These are phyloP conservation scores for Andricus grossulariae DNA, from an alignment of 1,140 invertebrate species.

Conservation along the genomic window DNA sequence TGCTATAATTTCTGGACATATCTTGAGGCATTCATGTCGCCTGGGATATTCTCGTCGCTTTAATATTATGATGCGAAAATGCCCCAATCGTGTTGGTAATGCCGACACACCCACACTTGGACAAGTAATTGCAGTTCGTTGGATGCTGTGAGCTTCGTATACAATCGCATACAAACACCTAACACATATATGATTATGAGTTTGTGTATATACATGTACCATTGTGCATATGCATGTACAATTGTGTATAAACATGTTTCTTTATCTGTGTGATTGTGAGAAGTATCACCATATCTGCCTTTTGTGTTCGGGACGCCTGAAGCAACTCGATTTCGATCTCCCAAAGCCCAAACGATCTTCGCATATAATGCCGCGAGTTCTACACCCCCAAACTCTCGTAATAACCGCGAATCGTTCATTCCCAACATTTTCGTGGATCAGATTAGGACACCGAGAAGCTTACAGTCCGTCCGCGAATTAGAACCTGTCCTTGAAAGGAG, in stretches of 20 bases:
- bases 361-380: conserved; percentile 20
- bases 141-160: not conserved
- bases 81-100: conserved; percentile 5
- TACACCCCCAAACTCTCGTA: not conserved
- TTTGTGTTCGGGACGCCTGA: conserved; percentile 4
- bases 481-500: conserved; percentile 9
- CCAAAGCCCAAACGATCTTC: not conserved
- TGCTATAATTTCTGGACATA: not conserved
- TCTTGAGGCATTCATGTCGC: not conserved
- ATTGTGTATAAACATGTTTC: not conserved
- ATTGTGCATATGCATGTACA: not conserved
- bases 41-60: not conserved
- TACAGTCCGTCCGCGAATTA: conserved; percentile 7
- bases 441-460: conserved; percentile 15
- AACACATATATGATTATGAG: no score
- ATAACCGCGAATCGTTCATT: conserved; percentile 21
- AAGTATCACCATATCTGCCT: conserved; percentile 3
- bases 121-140: not conserved
- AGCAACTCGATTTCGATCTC: conserved; percentile 22
- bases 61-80: conserved; percentile 22
- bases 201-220: no score
- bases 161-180: not conserved
- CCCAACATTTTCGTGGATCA: conserved; percentile 19
- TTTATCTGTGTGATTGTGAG: not conserved
- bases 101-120: conserved; percentile 2